Evolutionary conservation across 2,113 vertebrate genomes (phyloP).

Genomic region (Noturus placidus): DNA sequence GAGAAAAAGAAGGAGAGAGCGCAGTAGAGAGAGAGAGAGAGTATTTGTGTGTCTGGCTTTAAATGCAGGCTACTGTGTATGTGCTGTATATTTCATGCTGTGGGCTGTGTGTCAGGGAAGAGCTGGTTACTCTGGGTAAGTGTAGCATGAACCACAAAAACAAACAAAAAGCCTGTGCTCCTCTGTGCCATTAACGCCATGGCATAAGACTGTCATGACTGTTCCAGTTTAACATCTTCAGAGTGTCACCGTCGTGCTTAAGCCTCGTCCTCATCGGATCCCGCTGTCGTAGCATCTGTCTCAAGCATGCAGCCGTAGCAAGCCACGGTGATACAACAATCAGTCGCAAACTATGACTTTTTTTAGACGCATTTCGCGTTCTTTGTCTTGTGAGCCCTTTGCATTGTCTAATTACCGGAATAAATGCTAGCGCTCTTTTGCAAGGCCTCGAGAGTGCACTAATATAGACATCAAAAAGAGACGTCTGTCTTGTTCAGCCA

Average conservation of each 20-base stretch:
- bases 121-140: constrained; percentile 44
- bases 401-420: neutral
- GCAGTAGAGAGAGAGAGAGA: too few species aligned
- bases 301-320: neutral
- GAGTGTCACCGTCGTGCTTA: constrained; percentile 27
- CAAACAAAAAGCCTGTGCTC: neutral
- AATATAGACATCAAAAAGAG: neutral
- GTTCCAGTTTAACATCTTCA: constrained; percentile 37
- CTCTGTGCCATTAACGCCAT: constrained; percentile 18
- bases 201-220: constrained; percentile 34
- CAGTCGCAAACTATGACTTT: neutral
- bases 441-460: neutral
- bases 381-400: neutral
- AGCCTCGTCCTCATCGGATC: constrained; percentile 39
- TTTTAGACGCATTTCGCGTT: neutral
- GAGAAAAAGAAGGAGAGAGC: too few species aligned
- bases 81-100: constrained; percentile 51
- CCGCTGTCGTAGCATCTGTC: constrained; percentile 1
- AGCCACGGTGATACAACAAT: neutral
- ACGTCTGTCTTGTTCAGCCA: constrained; percentile 26
- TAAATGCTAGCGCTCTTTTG: constrained; percentile 1
- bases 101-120: constrained; percentile 31
- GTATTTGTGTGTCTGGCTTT: constrained; percentile 2
- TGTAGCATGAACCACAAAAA: constrained; percentile 43
- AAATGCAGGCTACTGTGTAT: constrained; percentile 38